Evolutionary conservation across 2,888 invertebrate species (phyloP), one percentile per base, ranked within the genome.

Genomic region (Ichneumoninae sp.): DNA sequence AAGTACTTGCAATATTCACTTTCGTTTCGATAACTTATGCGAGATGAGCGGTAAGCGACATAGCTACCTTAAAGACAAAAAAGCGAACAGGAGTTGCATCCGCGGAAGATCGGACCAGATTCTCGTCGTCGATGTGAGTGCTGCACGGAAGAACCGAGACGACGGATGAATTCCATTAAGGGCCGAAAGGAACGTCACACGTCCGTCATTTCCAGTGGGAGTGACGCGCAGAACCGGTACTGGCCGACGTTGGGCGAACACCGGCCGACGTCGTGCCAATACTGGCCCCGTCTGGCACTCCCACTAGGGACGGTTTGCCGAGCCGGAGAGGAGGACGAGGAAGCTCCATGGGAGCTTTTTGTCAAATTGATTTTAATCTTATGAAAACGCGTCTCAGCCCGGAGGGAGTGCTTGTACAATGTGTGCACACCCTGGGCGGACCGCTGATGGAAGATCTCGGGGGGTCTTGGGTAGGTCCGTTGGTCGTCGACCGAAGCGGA

Each of bases 361-460:
- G 88, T 88, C 83, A 90, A 91, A 91, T 91, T 91, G 88, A 89
- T 85, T 83, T 87, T 36, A 33, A 54, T 88, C 83, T 82, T 76
- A 85, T 89, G 89, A 86, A 44, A 89, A 90, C 82, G 26, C 63
- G 70, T 60, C 33, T 47, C 26, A 16, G 22, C 70, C 57, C 36
- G 52, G 44, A 36, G 30, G 63, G 57, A 81, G 69, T 84, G 77
- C 22, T 77, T 69, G 30, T 13, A 57, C 75, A 69, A 79, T 70
- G 60, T 79, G 75, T 85, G 71, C 79, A 60, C 63, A 82, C 66
- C 30, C n/a, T 26, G 57, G 57, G 70, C 78, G 19, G 57, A 66
- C 50, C 78, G 57, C 70, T 78, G 47, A 19, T 16, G 30, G 30
- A 63, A 66, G 3, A 44, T 44, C 57, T 16, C 26, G 44, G 57